These are phyloP conservation scores for Drosophila kepulauana DNA, from an alignment of 1,140 invertebrate species.

Conservation along the genomic window DNA sequence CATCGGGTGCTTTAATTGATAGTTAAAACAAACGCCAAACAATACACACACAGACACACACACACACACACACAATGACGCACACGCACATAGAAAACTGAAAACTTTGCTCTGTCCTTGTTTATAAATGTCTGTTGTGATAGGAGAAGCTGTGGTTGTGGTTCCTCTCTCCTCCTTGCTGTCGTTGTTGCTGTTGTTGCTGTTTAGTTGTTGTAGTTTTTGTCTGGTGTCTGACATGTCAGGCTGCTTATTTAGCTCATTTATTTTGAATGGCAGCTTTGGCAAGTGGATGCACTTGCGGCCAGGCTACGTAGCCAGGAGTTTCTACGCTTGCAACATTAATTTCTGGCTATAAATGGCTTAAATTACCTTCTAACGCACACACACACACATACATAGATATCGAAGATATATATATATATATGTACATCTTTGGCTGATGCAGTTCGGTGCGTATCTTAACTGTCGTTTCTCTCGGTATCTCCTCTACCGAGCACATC, in stretches of 20 bases:
- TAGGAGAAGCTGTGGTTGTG: conserved; percentile 18
- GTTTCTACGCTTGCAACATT: conserved; percentile 52
- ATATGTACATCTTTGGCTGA: conserved; percentile 23
- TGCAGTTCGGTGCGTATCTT: conserved; percentile 43
- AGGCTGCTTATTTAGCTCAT: conserved; percentile 80
- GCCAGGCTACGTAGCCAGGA: conserved; percentile 45
- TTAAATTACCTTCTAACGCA: conserved; percentile 58
- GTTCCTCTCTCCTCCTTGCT: conserved; percentile 14
- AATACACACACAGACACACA: conserved; percentile 23
- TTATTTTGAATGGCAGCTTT: conserved; percentile 78
- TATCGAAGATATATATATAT: not conserved
- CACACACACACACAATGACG: conserved; percentile 19
- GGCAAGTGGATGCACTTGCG: conserved; percentile 71
- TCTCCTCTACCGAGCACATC: conserved; percentile 26
- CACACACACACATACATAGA: conserved; percentile 37
- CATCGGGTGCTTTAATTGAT: conserved; percentile 77
- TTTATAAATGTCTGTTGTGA: conserved; percentile 66
- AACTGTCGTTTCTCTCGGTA: conserved; percentile 36
- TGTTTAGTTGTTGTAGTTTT: conserved; percentile 22
- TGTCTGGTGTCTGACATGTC: conserved; percentile 61
- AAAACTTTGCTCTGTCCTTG: conserved; percentile 74
- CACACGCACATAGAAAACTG: conserved; percentile 18
- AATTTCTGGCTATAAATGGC: conserved; percentile 65
- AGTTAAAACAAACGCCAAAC: conserved; percentile 64
- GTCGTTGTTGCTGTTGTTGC: conserved; percentile 16